A percentile compares a stretch with the other conserved stretches of the same genome.
These are phyloP conservation scores for Oplegnathus fasciatus DNA, from an alignment of 2,113 vertebrate species.

Conservation along the genomic window DNA sequence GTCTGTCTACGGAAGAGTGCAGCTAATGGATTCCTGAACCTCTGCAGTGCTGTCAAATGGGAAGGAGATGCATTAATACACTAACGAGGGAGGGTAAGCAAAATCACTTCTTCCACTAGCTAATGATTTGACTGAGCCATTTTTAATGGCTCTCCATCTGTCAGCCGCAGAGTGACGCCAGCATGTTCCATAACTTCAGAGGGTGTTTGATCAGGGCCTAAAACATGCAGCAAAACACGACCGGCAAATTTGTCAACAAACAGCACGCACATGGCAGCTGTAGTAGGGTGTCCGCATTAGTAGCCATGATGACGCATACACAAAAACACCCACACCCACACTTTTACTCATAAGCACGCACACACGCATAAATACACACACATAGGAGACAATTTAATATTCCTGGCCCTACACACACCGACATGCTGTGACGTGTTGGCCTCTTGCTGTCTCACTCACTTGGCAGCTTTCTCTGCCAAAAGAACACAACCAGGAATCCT, in stretches of 20 bases:
- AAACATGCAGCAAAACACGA: conserved; percentile 54
- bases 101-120: conserved; percentile 64
- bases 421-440: conserved; percentile 72
- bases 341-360: conserved; percentile 31
- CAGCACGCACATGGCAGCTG: conserved; percentile 69
- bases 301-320: conserved; percentile 50
- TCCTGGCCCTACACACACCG: conserved; percentile 39
- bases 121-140: conserved; percentile 66
- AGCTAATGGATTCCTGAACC: conserved; percentile 72
- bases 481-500: conserved; percentile 52
- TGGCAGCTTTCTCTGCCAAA: conserved; percentile 78
- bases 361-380: conserved; percentile 21
- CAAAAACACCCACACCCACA: conserved; percentile 53
- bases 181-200: conserved; percentile 60
- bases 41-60: conserved; percentile 53
- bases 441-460: conserved; percentile 71
- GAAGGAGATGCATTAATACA: conserved; percentile 59
- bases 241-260: conserved; percentile 78
- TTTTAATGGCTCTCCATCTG: conserved; percentile 70
- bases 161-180: conserved; percentile 50
- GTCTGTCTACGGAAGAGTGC: conserved; percentile 26
- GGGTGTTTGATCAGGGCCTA: conserved; percentile 41
- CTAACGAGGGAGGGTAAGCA: conserved; percentile 46
- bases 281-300: conserved; percentile 34
- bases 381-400: conserved; percentile 61